Percentiles rank a stretch among this genome's conserved stretches.
These are phyloP conservation scores for Meliscaeva auricollis DNA, from an alignment of 2,888 invertebrate species.

Conservation along the genomic window DNA sequence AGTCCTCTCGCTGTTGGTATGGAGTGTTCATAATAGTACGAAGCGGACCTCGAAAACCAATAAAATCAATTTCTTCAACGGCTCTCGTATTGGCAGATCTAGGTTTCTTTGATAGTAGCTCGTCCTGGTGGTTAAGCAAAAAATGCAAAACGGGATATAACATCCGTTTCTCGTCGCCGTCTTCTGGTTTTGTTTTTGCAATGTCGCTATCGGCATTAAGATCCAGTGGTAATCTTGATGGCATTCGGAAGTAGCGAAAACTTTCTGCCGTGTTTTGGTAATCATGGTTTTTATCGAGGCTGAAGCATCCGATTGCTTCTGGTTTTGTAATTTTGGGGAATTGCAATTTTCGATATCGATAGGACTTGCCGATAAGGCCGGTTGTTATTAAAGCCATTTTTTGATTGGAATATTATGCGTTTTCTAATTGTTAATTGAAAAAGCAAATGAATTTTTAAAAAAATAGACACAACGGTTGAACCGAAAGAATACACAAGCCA, in stretches of 20 bases:
- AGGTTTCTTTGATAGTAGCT: conserved; percentile 41
- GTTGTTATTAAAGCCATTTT: too few species aligned
- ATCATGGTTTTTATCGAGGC: conserved; percentile 84
- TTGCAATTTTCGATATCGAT: too few species aligned
- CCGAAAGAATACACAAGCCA: too few species aligned
- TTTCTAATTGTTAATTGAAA: too few species aligned
- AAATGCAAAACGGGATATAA: conserved; percentile 78
- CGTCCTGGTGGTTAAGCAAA: conserved; percentile 76
- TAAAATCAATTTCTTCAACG: conserved; percentile 84
- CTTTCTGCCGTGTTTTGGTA: conserved; percentile 82
- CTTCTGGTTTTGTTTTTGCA: conserved; percentile 76
- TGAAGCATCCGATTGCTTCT: conserved; percentile 86
- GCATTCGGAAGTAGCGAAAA: conserved; percentile 85
- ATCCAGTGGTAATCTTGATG: conserved; percentile 78
- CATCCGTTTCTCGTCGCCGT: conserved; percentile 76
- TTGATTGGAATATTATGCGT: too few species aligned
- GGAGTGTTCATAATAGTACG: conserved; percentile 88
- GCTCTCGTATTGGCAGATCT: conserved; percentile 41
- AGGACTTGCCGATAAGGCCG: conserved; percentile 39
- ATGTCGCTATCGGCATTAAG: conserved; percentile 77
- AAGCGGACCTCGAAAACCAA: conserved; percentile 89
- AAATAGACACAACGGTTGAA: too few species aligned
- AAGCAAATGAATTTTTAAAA: too few species aligned
- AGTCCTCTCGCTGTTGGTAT: conserved; percentile 88
- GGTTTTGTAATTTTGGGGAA: conserved; percentile 85